Conservation (phyloP, 2,113 vertebrate genomes). For the Myotis lucifugus region DNA sequence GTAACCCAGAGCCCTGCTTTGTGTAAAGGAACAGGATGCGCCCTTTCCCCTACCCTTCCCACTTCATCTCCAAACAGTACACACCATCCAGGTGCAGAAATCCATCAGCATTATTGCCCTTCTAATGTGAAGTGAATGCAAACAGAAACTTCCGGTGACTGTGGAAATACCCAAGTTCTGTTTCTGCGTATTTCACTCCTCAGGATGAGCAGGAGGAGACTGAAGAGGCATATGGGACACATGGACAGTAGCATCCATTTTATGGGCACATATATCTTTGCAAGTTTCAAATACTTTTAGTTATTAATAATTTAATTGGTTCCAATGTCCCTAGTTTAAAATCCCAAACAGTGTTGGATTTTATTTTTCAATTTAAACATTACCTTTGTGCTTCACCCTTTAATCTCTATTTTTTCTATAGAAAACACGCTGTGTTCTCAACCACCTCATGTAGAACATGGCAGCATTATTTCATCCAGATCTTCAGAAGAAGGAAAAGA, state of each 20-base stretch:
- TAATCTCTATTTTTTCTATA: not conserved
- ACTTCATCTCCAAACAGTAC: not conserved
- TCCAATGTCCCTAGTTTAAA: not conserved
- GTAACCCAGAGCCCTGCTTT: not conserved
- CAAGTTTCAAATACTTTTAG: not conserved
- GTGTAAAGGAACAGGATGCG: not conserved
- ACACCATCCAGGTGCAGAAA: not conserved
- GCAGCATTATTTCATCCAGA: fast-evolving
- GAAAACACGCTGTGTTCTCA: constrained; percentile 43
- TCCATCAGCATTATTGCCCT: not conserved
- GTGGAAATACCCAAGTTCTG: not conserved
- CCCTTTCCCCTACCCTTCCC: not conserved
- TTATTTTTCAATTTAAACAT: not conserved
- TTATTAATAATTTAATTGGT: not conserved
- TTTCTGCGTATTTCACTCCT: not conserved
- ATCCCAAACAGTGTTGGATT: not conserved
- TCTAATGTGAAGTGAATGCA: not conserved
- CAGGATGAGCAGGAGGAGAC: not conserved
- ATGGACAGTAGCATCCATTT: too few species aligned
- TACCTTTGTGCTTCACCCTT: not conserved
- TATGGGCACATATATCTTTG: not conserved
- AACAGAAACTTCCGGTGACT: not conserved
- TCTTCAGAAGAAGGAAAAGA: not conserved
- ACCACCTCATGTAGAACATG: constrained; percentile 41
- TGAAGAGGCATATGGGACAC: not conserved